Base-by-base conservation (phyloP, 2,113 vertebrate species). In the Eulemur macaco region DNA sequence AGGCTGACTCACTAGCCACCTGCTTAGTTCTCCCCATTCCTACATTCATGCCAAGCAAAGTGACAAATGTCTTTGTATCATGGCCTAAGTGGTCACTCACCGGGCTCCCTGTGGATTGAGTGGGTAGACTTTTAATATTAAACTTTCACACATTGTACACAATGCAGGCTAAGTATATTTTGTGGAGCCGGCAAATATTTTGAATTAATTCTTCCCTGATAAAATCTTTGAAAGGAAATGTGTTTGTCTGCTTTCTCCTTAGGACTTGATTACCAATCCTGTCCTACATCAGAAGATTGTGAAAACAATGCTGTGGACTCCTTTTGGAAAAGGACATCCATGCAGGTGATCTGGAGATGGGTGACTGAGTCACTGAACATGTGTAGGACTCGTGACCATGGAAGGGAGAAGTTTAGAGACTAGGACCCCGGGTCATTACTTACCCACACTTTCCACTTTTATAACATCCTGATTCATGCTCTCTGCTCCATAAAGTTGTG, bases 291-390 rank as follows among this genome's bases (percentile, higher is more conserved):
- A 0, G 71, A 78, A 82, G 98, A 99, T 29, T 99, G 99, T 94
- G 98, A 99, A 94, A 96, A 98, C 93, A 99, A 99, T 0, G 90
- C 99, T 0, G 98, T 98, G 95, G 98, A 99, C 2, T 98, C 99
- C 68, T 99, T 98, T 90, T 99, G 99, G 98, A 98, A 94, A 92
- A 98, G 98, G 29, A 97, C 98, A 6, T 99, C 99, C n/a, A 69
- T 89, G 5, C 98, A 98, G 97, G 98, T 98, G 64, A 71, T 6
- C 4, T 7, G 17, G 63, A 39, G 42, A 8, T 4, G 7, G 58
- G 3, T 0, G 1, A 15, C 34, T 5, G 2, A 9, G 56, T 0
- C 29, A 20, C 23, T 2, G 50, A 47, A n/a, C 56, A 3, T 15
- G 8, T 10, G 7, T 3, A 15, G 31, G 45, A 25, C 12, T 6